Conservation (phyloP, 1,140 invertebrate genomes). For the Dreissena polymorpha region DNA sequence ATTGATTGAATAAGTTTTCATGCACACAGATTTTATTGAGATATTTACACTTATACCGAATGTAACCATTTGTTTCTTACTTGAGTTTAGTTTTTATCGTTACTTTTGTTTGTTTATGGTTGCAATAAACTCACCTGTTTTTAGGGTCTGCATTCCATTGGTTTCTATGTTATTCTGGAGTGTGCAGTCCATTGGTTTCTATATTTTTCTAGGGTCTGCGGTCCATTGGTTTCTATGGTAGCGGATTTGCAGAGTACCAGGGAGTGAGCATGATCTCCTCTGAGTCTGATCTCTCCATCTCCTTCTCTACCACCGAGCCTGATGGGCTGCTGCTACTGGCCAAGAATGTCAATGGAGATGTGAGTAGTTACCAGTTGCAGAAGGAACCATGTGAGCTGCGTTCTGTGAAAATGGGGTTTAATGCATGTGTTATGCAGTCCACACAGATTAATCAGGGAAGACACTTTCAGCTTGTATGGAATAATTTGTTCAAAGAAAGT, state of each 20-base stretch:
- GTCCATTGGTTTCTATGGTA: conserved; percentile 87
- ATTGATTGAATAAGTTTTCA: no score
- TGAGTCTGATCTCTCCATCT: conserved; percentile 85
- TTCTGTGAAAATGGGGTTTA: no score
- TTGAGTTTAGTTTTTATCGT: background rate
- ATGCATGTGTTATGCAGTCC: no score
- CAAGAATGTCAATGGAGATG: conserved; percentile 56
- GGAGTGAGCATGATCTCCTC: conserved; percentile 84
- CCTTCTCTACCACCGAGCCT: conserved; percentile 87
- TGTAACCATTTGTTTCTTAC: no score
- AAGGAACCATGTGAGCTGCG: no score
- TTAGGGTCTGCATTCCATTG: background rate
- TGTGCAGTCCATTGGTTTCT: no score
- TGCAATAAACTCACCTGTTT: background rate
- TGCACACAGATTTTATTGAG: no score
- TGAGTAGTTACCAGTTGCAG: conserved; percentile 47
- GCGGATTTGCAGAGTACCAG: conserved; percentile 88
- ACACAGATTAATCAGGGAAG: no score
- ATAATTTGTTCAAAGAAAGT: no score
- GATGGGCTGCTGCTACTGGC: conserved; percentile 87
- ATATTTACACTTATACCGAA: no score
- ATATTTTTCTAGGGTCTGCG: conserved; percentile 81
- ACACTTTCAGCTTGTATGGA: no score
- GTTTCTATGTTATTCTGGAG: no score
- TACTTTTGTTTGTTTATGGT: background rate